Evolutionary conservation across 2,797 vertebrate genomes (phyloP), one percentile per base, ranked within the genome.

Genomic region (Chelonia mydas): DNA sequence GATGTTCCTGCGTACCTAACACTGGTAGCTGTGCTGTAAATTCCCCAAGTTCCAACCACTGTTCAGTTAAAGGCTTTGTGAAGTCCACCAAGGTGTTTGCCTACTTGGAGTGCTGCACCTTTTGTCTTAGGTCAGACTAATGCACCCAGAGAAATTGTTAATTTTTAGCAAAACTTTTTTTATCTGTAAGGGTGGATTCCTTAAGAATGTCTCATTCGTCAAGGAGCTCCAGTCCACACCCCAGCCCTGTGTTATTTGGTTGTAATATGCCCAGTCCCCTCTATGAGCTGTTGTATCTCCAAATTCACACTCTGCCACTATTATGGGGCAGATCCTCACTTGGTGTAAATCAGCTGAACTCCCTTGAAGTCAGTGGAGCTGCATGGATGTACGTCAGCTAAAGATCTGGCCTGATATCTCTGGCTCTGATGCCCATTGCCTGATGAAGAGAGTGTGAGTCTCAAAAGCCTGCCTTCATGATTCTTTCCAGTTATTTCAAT

Each of bases 331-430:
- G 3, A 59, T 5, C 33, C 81, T 91, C 82, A 10, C 12, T 41
- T 86, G 80, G 68, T 77, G 25, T 83, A 83, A 93, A 84, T 74
- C 78, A 74, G 72, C 81, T 89, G 33, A 33, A 33, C 15, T 11
- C 83, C 88, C 78, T 90, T 0, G 1, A 86, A 74, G 54, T 83
- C 89, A 65, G 49, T 87, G 84, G 79, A 94, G 84, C 81, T 49
- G 27, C 27, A 49, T 45, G 41, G 74, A 49, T 77, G 25, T 5
- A 49, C 13, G 6, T 9, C 41, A 76, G 27, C 45, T 84, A 31
- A 87, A 94, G 89, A 95, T 59, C 79, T 76, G 93, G 92, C 61
- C 95, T 96, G 96, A 96, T 96, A 93, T 96, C 74, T 47, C 41
- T 76, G 45, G 12, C 74, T 47, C 11, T 28, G 27, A 45, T 28